phyloP scores from a whole-genome alignment of 2,113 vertebrate species.

The Formicarius rufipectus region DNA sequence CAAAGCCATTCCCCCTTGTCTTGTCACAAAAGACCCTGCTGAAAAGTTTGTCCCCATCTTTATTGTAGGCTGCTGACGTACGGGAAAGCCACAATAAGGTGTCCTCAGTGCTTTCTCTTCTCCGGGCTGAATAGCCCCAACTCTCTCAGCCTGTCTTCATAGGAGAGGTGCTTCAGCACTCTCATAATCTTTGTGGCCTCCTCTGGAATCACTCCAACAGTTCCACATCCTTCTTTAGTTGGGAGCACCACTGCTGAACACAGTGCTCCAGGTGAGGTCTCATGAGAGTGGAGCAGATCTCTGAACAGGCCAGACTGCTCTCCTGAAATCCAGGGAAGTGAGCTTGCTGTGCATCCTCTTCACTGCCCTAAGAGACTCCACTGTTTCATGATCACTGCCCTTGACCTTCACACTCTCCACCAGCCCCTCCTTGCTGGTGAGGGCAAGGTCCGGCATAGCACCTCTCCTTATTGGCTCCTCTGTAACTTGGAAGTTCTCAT shows the following conservation, averaged over 20 bases:
- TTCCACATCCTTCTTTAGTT: background rate
- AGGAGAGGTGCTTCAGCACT: background rate
- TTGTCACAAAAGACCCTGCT: background rate
- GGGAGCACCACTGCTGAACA: background rate
- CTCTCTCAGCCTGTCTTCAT: background rate
- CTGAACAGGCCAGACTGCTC: background rate
- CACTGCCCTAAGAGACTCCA: background rate
- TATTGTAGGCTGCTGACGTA: background rate
- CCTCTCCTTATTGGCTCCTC: background rate
- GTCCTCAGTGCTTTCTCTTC: background rate
- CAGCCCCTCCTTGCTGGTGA: background rate
- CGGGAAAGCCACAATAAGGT: background rate
- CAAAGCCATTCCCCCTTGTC: background rate
- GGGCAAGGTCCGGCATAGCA: background rate
- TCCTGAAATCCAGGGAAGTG: background rate
- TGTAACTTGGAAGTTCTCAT: background rate
- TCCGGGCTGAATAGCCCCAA: background rate
- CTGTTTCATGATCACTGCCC: background rate
- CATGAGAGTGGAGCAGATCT: background rate
- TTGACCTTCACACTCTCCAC: background rate
- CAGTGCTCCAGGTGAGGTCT: background rate
- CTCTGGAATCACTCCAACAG: background rate
- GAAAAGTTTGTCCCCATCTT: background rate
- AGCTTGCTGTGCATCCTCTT: background rate
- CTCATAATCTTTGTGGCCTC: background rate